These are phyloP conservation scores for Sphaerophoria rueppellii DNA, from an alignment of 2,888 invertebrate genomes.

Conservation along the genomic window DNA sequence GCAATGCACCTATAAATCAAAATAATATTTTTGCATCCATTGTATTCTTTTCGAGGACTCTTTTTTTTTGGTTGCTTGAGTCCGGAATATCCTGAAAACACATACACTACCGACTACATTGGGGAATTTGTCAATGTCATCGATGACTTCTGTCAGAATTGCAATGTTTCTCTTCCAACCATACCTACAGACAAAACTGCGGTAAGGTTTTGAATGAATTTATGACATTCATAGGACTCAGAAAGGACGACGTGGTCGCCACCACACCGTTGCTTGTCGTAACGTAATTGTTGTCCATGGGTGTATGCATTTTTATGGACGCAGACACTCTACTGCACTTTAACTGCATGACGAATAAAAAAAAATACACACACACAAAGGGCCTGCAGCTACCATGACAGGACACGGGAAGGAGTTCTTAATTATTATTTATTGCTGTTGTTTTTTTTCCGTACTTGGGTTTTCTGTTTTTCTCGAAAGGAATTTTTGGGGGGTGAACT, in stretches of 20 bases:
- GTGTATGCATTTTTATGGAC: constrained; percentile 52
- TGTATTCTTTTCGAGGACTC: constrained; percentile 60
- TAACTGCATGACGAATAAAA: constrained; percentile 47
- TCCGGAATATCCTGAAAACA: constrained; percentile 50
- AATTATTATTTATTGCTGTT: constrained; percentile 72
- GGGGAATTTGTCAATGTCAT: constrained; percentile 75
- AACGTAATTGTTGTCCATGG: constrained; percentile 5
- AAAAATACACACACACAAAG: constrained; percentile 15
- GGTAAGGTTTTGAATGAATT: constrained; percentile 67
- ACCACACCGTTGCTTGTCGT: constrained; percentile 34
- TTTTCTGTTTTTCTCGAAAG: constrained; percentile 2
- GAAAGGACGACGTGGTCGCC: constrained; percentile 46
- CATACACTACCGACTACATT: constrained; percentile 36
- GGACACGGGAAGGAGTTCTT: constrained; percentile 57
- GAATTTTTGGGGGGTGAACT: constrained; percentile 23
- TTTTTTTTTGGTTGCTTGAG: constrained; percentile 37
- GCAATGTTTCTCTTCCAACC: constrained; percentile 40
- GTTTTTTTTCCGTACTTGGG: constrained; percentile 4
- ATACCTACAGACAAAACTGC: constrained; percentile 27
- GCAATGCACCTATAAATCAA: constrained; percentile 72
- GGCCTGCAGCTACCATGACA: constrained; percentile 17
- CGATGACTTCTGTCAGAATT: constrained; percentile 74
- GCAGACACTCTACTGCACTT: constrained; percentile 50
- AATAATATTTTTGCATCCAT: constrained; percentile 71
- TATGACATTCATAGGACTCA: constrained; percentile 49